Conservation (phyloP, 2,113 vertebrate genomes). For the Archocentrus centrarchus region DNA sequence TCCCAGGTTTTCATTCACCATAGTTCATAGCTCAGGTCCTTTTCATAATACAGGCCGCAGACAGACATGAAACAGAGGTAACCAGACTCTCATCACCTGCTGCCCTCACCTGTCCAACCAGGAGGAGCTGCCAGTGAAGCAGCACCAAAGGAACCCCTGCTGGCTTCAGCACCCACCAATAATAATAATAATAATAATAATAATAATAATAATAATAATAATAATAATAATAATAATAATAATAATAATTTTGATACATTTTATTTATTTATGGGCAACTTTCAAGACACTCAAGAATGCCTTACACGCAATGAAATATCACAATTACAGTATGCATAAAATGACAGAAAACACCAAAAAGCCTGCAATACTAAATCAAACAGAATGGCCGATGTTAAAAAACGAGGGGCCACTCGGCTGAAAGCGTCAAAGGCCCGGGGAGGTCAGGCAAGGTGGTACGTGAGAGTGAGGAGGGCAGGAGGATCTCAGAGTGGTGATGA, state of each 20-base stretch:
- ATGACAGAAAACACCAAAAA: neutral
- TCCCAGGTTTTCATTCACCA: neutral
- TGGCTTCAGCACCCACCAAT: too few relatives aligned
- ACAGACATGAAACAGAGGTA: neutral
- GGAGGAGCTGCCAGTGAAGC: too few relatives aligned
- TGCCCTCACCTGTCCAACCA: too few relatives aligned
- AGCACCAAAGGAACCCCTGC: too few relatives aligned
- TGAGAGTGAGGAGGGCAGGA: neutral
- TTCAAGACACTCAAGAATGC: too few relatives aligned
- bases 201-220: too few relatives aligned
- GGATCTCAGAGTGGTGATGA: accelerated
- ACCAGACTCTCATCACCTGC: neutral
- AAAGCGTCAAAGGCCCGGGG: neutral
- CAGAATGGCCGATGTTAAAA: too few relatives aligned
- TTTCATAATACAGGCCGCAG: neutral
- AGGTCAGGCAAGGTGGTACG: neutral
- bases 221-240: too few relatives aligned
- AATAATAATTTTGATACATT: too few relatives aligned
- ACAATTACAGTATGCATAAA: neutral
- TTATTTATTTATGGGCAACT: too few relatives aligned
- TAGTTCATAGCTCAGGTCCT: neutral
- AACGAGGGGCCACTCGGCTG: too few relatives aligned
- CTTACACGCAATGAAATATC: neutral
- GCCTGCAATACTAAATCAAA: neutral
- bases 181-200: too few relatives aligned